A percentile compares a stretch with the other conserved stretches of the same genome.
Evolutionary conservation across 2,797 vertebrate species (phyloP).

Genomic region (Coregonus sp.): DNA sequence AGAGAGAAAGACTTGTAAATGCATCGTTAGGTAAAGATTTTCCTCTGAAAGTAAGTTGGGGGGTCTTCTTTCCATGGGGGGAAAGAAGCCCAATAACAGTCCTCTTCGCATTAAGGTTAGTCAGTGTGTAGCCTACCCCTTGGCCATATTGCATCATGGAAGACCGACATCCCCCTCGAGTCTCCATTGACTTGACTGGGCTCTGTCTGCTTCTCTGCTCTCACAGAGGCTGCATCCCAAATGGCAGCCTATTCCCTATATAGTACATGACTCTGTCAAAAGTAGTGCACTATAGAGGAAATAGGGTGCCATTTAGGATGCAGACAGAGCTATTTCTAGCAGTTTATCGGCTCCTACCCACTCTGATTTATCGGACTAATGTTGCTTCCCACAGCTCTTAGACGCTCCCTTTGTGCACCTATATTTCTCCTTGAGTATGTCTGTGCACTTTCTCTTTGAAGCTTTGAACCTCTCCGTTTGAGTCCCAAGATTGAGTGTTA

Average conservation of each 20-base stretch:
- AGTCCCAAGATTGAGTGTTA: constrained; percentile 53
- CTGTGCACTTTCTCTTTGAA: constrained; percentile 21
- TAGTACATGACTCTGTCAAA: background rate
- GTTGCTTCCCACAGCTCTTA: constrained; percentile 50
- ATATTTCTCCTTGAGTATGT: constrained; percentile 43
- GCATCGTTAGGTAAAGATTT: constrained; percentile 38
- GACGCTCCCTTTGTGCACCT: constrained; percentile 39
- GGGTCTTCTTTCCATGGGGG: background rate
- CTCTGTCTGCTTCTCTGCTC: constrained; percentile 33
- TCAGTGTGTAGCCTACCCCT: constrained; percentile 28
- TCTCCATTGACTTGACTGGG: constrained; percentile 38
- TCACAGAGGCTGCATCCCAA: background rate
- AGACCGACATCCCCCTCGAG: constrained; percentile 28
- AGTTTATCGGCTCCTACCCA: constrained; percentile 36
- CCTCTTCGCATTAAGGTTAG: constrained; percentile 14
- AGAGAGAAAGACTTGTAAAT: constrained; percentile 27
- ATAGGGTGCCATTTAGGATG: background rate
- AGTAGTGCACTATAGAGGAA: background rate
- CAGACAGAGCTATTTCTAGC: constrained; percentile 52
- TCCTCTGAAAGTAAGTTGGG: constrained; percentile 22
- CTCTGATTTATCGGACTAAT: constrained; percentile 53
- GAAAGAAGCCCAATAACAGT: constrained; percentile 13
- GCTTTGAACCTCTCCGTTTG: constrained; percentile 51
- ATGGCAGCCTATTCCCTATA: background rate
- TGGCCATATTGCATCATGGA: constrained; percentile 35